Base-by-base conservation (phyloP, 1,140 invertebrate species). In the Sitophilus oryzae region DNA sequence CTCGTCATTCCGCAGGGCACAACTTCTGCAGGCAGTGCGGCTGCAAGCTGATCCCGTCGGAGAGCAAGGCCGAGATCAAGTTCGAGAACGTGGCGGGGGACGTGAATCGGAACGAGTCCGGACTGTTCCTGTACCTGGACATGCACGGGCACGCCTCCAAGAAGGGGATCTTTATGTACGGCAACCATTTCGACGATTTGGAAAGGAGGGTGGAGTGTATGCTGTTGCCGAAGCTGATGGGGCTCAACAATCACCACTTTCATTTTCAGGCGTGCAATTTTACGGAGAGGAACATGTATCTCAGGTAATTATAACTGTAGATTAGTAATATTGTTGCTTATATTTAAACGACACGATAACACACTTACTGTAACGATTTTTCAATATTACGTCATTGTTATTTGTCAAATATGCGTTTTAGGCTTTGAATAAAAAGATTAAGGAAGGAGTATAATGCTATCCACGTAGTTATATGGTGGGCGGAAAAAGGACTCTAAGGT, bases 251-350 rank as follows among this genome's bases (percentile, higher is more conserved):
- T 72, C 80, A 85, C 57, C 88, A 94, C 76, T 95, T 96, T 77
- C 92, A 95, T 73, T 95, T 92, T 71, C 82, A 85, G 45, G 86
- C 87, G 1, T 95, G 92, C 72, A 94, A 94, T 79, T 96, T 95
- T 73, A 86, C 90, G 4, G 87, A 93, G 69, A 77, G 84, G 63
- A 94, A 94, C 69, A 96, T 96, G 92, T 93, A 91, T 68, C 76
- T 86, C 51, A 86, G 83, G 88, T 89, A 72, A n/a, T n/a, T n/a
- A n/a, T n/a, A n/a, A n/a, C n/a, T n/a, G n/a, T n/a, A n/a, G n/a
- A n/a, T n/a, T n/a, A n/a, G n/a, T n/a, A n/a, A n/a, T n/a, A n/a
- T n/a, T n/a, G n/a, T n/a, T n/a, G n/a, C n/a, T n/a, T n/a, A n/a
- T n/a, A n/a, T n/a, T n/a, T n/a, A n/a, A n/a, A n/a, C n/a, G n/a